Conservation (phyloP, 2,797 vertebrate species). For the Falco cherrug region DNA sequence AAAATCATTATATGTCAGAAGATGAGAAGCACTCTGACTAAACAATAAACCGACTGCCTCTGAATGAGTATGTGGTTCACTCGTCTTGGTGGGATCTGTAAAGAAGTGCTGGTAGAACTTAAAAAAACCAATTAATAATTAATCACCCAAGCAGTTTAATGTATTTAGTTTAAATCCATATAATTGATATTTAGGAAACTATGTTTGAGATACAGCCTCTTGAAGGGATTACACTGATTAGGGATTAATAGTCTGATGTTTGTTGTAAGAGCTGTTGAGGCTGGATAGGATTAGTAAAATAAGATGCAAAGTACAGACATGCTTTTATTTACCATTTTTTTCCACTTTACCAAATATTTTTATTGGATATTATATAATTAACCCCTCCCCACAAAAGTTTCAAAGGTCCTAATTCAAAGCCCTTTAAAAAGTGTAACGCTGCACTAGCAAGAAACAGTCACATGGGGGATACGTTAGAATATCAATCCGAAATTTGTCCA, state of each 20-base stretch:
- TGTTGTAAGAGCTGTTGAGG: constrained; percentile 66
- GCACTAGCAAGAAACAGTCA: constrained; percentile 63
- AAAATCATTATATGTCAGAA: not conserved
- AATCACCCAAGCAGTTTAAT: constrained; percentile 34
- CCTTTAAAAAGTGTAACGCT: not conserved
- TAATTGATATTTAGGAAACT: constrained; percentile 76
- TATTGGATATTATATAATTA: constrained; percentile 35
- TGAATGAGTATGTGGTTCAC: not conserved
- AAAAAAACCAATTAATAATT: constrained; percentile 39
- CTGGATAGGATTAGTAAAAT: constrained; percentile 64
- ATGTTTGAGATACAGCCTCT: constrained; percentile 63
- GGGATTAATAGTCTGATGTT: constrained; percentile 76
- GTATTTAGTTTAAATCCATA: constrained; percentile 73
- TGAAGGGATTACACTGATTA: constrained; percentile 74
- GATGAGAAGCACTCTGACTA: not conserved
- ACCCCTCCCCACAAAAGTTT: not conserved
- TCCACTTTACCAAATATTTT: constrained; percentile 58
- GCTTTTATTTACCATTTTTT: constrained; percentile 47
- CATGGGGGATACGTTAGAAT: constrained; percentile 54
- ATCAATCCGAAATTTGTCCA: constrained; percentile 3
- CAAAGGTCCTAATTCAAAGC: constrained; percentile 11
- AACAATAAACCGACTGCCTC: not conserved
- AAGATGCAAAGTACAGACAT: constrained; percentile 56
- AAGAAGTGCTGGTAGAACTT: constrained; percentile 14
- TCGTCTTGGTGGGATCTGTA: constrained; percentile 4